Evolutionary conservation across 2,888 invertebrate genomes (phyloP).

Genomic region (Gisinianus flammeolus): DNA sequence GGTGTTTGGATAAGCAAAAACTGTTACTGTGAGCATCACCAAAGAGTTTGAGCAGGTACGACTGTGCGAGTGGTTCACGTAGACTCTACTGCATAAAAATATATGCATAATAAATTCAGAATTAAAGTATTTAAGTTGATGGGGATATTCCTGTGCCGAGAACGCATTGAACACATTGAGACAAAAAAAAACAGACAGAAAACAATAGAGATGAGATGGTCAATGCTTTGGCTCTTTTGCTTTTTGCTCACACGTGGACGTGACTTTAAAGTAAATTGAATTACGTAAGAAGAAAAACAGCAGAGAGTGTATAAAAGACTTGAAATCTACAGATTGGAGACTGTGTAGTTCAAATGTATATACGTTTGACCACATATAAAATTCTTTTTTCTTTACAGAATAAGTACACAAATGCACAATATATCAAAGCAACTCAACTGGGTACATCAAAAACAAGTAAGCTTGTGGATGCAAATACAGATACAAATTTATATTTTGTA

Average conservation of each 20-base stretch:
- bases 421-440: no score
- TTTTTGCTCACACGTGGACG: conserved; percentile 1
- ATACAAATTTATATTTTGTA: no score
- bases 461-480: not conserved
- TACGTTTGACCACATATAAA: not conserved
- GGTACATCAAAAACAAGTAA: no score
- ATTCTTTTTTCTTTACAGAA: not conserved
- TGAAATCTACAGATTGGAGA: not conserved
- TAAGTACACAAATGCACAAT: no score
- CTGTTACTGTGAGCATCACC: no score
- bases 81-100: no score
- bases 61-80: no score
- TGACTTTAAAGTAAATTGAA: conserved; percentile 12
- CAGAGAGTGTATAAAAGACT: not conserved
- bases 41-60: no score
- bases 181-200: not conserved
- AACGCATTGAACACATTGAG: not conserved
- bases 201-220: not conserved
- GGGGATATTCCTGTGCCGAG: not conserved
- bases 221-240: not conserved
- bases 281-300: not conserved
- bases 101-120: no score
- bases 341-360: not conserved
- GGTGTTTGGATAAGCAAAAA: no score
- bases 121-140: not conserved